Evolutionary conservation across 1,140 invertebrate genomes (phyloP), one percentile per base, ranked within the genome.

Genomic region (Drosophila arawakana): DNA sequence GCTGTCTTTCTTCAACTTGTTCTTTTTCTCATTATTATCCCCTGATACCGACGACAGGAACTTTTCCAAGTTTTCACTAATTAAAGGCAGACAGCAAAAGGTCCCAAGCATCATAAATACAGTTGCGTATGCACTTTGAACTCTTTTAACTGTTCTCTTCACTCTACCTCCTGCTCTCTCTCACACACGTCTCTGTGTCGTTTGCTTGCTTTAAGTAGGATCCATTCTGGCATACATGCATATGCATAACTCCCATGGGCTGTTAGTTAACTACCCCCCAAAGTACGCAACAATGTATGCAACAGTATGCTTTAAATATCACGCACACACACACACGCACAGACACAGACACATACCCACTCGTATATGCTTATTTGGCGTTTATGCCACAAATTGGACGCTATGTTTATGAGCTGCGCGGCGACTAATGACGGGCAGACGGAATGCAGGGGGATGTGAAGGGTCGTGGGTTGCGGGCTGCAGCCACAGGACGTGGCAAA

Each of bases 311-410:
- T 7, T 39, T 44, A 47, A 30, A 30, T 6, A 30, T 5, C 25
- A 25, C 25, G 4, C 4, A 25, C 25, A 25, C 25, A 30, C 3
- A 30, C 25, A 30, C 25, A 30, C 25, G 6, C 25, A 30, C 25
- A 30, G 6, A 30, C 25, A 30, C 25, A 30, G 2, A 30, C 25
- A 30, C 25, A 30, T 6, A 30, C 25, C 3, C 25, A 21, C 30
- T 18, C 41, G 30, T 11, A 41, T 69, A 72, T 73, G 76, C 76
- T 88, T 84, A 78, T 83, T 89, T 83, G 85, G 78, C 80, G 78
- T 79, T 84, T 81, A 89, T 76, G 74, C 66, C 73, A 61, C 83
- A 83, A 80, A 80, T 89, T 89, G 73, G 77, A 83, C 80, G 76
- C 59, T 67, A 67, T 74, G 60, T 88, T 86, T 82, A 82, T 88